Conservation (phyloP, 2,113 vertebrate genomes). For the Pluvianellus socialis region DNA sequence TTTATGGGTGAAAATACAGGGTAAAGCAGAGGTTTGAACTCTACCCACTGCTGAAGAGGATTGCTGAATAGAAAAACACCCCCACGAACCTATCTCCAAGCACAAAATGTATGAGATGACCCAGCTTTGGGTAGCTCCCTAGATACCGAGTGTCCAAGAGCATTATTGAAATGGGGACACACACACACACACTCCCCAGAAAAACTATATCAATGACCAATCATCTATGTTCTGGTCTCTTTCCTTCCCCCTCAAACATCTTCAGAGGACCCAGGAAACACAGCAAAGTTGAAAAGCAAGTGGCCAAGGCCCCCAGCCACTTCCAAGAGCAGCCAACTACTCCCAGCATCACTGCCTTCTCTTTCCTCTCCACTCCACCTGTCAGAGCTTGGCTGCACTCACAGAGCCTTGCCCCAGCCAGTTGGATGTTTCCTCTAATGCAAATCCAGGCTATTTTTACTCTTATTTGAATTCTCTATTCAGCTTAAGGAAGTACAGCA, state of each 20-base stretch:
- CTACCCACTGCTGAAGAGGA: background rate
- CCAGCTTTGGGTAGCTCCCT: background rate
- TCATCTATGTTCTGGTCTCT: background rate
- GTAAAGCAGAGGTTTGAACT: background rate
- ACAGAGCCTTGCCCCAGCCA: background rate
- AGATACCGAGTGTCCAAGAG: background rate
- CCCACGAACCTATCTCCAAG: background rate
- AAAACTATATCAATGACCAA: accelerated
- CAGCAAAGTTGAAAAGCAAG: background rate
- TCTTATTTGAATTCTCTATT: constrained; percentile 34
- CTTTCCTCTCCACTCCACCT: background rate
- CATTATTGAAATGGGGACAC: accelerated
- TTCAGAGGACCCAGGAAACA: background rate
- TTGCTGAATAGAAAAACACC: background rate
- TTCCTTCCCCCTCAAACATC: background rate
- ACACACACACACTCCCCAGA: background rate
- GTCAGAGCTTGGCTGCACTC: background rate
- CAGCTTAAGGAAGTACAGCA: background rate
- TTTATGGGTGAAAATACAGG: background rate
- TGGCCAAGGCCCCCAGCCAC: background rate
- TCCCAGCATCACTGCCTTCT: background rate
- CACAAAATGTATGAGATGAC: accelerated
- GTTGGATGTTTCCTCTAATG: background rate
- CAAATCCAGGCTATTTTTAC: constrained; percentile 13
- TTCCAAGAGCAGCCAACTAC: accelerated